Base-by-base conservation (phyloP, 2,797 vertebrate species). In the Epinephelus coioides region DNA sequence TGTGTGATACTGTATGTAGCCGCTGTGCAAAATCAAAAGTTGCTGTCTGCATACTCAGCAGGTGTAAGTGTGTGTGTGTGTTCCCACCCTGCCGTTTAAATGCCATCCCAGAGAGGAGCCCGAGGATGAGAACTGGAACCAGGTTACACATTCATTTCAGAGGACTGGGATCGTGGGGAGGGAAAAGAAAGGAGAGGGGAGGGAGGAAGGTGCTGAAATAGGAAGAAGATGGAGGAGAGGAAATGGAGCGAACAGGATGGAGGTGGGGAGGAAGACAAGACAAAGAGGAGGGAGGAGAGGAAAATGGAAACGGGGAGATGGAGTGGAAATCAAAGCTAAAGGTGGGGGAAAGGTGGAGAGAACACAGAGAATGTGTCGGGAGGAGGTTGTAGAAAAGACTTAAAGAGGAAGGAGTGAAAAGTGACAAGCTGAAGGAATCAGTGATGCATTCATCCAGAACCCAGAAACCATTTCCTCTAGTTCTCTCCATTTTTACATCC, bases 41-140 rank as follows among this genome's bases (percentile, higher is more conserved):
- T 60, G 40, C 34, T 60, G 63, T 73, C 63, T 75, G 83, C 77
- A 72, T 23, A 62, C 73, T 81, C 78, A 84, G 81, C 78, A 78
- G 62, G 73, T 70, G 62, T 43, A 1, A 5, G 7, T 21, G 27
- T 61, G 44, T 63, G 56, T 69, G 63, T 67, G 49, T 30, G 56
- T 61, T 59, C 51, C 47, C 76, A 63, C 27, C 73, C 51, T 63
- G 57, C 59, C 0, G 17, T 65, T 70, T 68, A 70, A 81, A 78
- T 69, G 64, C 34, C 73, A 73, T 73, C 61, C 57, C 57, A 66
- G 49, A 59, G 40, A 79, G 50, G 19, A 18, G 43, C 63, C 49
- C 3, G 69, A 25, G 63, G 75, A 76, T 66, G 69, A 67, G 21
- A 76, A 67, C n/a, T 55, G 68, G 66, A 84, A 73, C 53, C 72